Evolutionary conservation across 2,888 invertebrate species (phyloP).

Genomic region (Teinopalpus imperialis): DNA sequence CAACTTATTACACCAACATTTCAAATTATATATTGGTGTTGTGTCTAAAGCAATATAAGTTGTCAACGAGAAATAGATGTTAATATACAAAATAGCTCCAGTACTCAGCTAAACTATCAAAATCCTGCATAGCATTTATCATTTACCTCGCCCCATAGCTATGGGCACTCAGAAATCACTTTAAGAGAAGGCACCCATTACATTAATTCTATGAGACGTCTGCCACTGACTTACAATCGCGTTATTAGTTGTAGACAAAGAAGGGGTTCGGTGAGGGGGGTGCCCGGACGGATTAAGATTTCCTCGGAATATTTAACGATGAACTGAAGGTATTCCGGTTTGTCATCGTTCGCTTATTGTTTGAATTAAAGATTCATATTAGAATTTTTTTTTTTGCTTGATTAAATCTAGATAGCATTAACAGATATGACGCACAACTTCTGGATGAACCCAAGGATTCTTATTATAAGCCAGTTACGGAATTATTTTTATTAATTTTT

Average conservation of each 20-base stretch:
- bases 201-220: conserved; percentile 64
- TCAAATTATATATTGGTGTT: no score
- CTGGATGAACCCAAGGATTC: no score
- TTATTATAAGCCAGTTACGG: no score
- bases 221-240: conserved; percentile 55
- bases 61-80: neutral
- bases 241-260: conserved; percentile 56
- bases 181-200: conserved; percentile 50
- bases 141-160: conserved; percentile 34
- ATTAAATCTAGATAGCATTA: no score
- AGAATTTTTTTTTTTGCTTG: conserved; percentile 18
- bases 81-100: conserved; percentile 28
- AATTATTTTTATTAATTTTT: no score
- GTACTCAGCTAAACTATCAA: conserved; percentile 9
- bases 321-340: conserved; percentile 56
- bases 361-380: conserved; percentile 21
- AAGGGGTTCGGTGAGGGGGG: conserved; percentile 29
- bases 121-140: conserved; percentile 42
- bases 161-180: conserved; percentile 46
- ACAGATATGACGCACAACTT: no score
- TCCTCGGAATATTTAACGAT: conserved; percentile 68
- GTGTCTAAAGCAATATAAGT: no score
- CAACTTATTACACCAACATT: no score
- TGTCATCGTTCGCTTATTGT: conserved; percentile 31
- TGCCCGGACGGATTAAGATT: conserved; percentile 61